Base-by-base conservation (phyloP, 2,797 vertebrate genomes). In the Chelmon rostratus region DNA sequence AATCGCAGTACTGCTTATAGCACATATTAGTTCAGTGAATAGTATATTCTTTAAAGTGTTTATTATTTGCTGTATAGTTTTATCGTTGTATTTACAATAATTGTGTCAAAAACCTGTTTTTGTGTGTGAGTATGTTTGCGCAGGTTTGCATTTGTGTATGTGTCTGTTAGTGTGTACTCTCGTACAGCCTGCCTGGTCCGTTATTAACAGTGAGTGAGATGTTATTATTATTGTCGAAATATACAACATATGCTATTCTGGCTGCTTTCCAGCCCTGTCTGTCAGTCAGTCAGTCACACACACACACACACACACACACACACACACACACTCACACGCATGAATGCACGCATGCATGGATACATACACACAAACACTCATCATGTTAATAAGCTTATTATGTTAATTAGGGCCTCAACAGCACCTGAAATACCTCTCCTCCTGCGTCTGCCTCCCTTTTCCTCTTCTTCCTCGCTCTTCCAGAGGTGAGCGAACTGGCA, bases 151-250 rank as follows among this genome's bases (percentile, higher is more conserved):
- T 86, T 76, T 79, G 64, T 68, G 40, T 74, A 70, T 33, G 68
- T 83, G 76, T 67, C 18, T 79, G 69, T 86, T 73, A 63, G 66
- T 23, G 52, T 40, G 66, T 40, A 72, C 69, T 82, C 66, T 42
- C 35, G 54, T 90, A 76, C 73, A 81, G 74, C 49, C 88, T 88
- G 85, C 86, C 90, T 81, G 90, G 83, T 90, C 92, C 90, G 91
- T 94, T 92, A 91, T 94, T 94, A 94, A 93, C 91, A 89, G 90
- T 91, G 87, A 93, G 85, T 87, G 91, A 94, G 89, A 93, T 93
- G 86, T 85, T 91, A 93, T 95, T 94, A 91, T 96, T 94, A 95
- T 93, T 91, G 89, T 89, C 83, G 82, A 92, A 87, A 93, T 93
- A 91, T 91, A 72, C 78, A 94, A 83, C 95, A 95, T 95, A 95